These are phyloP conservation scores for Dichetophora obliterata DNA, from an alignment of 2,888 invertebrate species.

Conservation along the genomic window DNA sequence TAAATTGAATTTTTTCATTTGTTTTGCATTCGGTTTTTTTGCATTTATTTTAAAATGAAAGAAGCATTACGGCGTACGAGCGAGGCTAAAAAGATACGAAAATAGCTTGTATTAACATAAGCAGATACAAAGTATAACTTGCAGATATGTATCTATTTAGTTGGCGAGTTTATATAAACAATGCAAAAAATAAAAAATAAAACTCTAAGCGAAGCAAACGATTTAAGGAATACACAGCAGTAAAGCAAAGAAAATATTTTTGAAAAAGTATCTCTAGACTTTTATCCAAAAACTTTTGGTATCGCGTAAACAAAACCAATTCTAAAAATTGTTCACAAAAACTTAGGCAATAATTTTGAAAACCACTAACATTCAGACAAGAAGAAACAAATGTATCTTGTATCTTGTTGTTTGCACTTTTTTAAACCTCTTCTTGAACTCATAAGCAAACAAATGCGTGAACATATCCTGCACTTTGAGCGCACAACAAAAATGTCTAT, in stretches of 20 bases:
- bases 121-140: too few relatives aligned
- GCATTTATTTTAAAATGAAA: conserved; percentile 1
- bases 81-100: neutral
- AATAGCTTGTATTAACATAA: conserved; percentile 16
- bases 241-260: neutral
- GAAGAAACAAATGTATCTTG: neutral
- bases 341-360: too few relatives aligned
- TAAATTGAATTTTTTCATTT: conserved; percentile 19
- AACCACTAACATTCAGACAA: too few relatives aligned
- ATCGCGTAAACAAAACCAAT: too few relatives aligned
- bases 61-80: neutral
- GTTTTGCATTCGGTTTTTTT: neutral
- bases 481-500: conserved; percentile 37
- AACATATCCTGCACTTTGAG: neutral
- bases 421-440: neutral
- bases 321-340: too few relatives aligned
- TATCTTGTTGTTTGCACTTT: neutral
- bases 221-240: too few relatives aligned
- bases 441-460: neutral
- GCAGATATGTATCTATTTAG: too few relatives aligned
- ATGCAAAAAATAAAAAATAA: conserved; percentile 21
- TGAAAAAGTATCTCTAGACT: too few relatives aligned
- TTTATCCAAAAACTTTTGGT: too few relatives aligned
- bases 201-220: neutral
- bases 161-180: conserved; percentile 3